These are phyloP conservation scores for Spialia ferax DNA, from an alignment of 2,888 invertebrate genomes.

Conservation along the genomic window DNA sequence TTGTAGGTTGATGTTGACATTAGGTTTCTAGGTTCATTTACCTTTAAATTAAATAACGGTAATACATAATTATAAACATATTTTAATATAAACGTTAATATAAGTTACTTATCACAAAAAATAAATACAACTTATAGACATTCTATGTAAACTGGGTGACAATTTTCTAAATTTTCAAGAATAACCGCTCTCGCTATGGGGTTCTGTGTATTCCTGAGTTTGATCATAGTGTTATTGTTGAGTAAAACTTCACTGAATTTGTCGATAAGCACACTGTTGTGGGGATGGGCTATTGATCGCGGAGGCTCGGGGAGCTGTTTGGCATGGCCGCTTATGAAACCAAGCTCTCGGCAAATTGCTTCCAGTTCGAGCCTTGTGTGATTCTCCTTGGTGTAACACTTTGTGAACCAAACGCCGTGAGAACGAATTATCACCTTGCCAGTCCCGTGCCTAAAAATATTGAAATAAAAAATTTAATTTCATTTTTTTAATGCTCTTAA, in stretches of 20 bases:
- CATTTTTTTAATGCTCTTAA: too few species aligned
- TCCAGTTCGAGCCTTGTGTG: conserved; percentile 85
- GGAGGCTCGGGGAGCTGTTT: conserved; percentile 64
- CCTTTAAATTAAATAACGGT: not conserved
- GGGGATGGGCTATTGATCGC: conserved; percentile 54
- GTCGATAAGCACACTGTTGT: conserved; percentile 66
- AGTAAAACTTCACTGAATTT: conserved; percentile 69
- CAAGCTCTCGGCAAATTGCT: conserved; percentile 88
- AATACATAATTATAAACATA: not conserved
- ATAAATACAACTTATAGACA: conserved; percentile 61
- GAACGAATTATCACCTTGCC: conserved; percentile 89
- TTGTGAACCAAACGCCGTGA: conserved; percentile 91
- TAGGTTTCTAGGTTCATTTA: too few species aligned
- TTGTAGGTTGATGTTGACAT: too few species aligned
- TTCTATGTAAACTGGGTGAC: conserved; percentile 80
- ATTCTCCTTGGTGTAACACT: conserved; percentile 87
- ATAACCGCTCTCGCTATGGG: conserved; percentile 70
- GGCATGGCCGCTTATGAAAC: conserved; percentile 86
- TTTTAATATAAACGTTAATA: not conserved
- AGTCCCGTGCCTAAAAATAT: conserved; percentile 77
- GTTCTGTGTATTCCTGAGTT: conserved; percentile 67
- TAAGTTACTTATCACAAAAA: not conserved
- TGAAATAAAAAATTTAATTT: not conserved
- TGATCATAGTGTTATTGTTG: conserved; percentile 71
- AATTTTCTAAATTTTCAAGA: conserved; percentile 59